phyloP scores from a whole-genome alignment of 2,797 vertebrate genomes.

The Lacerta agilis region DNA sequence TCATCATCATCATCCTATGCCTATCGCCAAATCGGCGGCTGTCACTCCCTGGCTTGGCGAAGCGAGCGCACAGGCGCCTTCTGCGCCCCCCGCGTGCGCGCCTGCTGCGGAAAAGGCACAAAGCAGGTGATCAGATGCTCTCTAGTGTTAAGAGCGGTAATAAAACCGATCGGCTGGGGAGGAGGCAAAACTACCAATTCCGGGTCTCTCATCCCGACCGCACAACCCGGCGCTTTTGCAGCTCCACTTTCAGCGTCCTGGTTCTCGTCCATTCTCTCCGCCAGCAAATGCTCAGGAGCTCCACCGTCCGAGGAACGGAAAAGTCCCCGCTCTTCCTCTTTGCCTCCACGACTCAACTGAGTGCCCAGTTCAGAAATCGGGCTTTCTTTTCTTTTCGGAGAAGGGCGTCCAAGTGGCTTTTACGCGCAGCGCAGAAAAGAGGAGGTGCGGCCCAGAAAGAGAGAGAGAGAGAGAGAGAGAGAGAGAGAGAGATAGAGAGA shows the following conservation, averaged over 20 bases:
- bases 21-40: too few relatives aligned
- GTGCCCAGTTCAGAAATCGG: not conserved
- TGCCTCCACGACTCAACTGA: not conserved
- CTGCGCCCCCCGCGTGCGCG: fast-evolving
- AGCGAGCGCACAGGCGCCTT: too few relatives aligned
- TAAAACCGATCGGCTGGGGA: slow-evolving; percentile 21
- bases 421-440: too few relatives aligned
- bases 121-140: slow-evolving; percentile 71
- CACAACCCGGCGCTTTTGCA: not conserved
- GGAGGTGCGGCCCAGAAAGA: not conserved
- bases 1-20: too few relatives aligned
- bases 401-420: not conserved
- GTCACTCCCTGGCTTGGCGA: not conserved
- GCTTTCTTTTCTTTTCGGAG: not conserved
- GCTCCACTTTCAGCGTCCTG: too few relatives aligned
- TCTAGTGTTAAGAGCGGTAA: slow-evolving; percentile 65
- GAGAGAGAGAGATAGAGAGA: not conserved
- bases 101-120: slow-evolving; percentile 45
- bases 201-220: not conserved
- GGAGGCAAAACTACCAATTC: not conserved
- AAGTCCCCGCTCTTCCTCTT: not conserved
- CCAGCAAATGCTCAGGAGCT: not conserved
- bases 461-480: too few relatives aligned
- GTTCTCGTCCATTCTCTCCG: not conserved
- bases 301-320: not conserved